Conservation (phyloP, 2,797 vertebrate genomes). For the Alauda arvensis region DNA sequence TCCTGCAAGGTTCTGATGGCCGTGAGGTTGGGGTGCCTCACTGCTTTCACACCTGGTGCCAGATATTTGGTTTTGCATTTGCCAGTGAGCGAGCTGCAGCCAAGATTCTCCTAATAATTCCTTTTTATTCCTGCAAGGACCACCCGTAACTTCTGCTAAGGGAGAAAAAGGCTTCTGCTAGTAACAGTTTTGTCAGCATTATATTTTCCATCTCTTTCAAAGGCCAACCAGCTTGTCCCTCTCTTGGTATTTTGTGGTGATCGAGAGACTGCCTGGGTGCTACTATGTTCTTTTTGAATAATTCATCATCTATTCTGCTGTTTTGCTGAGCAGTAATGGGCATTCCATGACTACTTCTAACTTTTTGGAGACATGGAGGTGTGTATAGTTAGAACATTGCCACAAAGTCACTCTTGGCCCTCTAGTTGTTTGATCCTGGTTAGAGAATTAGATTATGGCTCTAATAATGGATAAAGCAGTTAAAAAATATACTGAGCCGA, state of each 20-base stretch:
- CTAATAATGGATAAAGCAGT: background rate
- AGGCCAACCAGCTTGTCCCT: background rate
- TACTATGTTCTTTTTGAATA: too few relatives aligned
- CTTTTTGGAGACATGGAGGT: background rate
- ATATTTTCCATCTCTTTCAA: slow-evolving; percentile 18
- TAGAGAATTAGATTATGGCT: background rate
- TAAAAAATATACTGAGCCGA: background rate
- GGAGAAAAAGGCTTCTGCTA: slow-evolving; percentile 4
- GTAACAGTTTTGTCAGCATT: slow-evolving; percentile 24
- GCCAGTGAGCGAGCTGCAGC: background rate
- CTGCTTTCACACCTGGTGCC: slow-evolving; percentile 40
- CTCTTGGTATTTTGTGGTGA: too few relatives aligned
- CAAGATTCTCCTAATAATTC: background rate
- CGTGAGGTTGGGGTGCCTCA: slow-evolving; percentile 8
- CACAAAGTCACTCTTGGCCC: background rate
- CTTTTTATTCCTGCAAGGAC: background rate
- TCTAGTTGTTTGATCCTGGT: background rate
- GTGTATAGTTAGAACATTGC: background rate
- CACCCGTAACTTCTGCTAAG: slow-evolving; percentile 33
- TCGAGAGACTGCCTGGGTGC: too few relatives aligned
- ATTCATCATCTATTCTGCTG: too few relatives aligned
- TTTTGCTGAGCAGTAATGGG: background rate
- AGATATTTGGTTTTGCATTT: slow-evolving; percentile 38
- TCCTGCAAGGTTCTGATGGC: slow-evolving; percentile 36
- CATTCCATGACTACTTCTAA: background rate